These are phyloP conservation scores for Empidonax traillii DNA, from an alignment of 2,113 vertebrate species.

Conservation along the genomic window DNA sequence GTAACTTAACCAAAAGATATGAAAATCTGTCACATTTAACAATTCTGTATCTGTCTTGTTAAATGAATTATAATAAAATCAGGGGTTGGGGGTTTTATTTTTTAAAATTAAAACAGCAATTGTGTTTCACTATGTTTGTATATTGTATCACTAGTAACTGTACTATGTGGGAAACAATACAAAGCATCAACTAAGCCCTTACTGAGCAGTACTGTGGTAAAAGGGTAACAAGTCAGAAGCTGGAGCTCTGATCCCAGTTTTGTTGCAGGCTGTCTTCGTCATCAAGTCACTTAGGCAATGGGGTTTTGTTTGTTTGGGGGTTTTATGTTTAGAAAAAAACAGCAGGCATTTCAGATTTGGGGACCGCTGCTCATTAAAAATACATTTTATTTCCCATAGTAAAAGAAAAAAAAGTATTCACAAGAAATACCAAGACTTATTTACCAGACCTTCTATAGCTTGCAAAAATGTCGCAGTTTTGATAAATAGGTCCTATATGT, in stretches of 20 bases:
- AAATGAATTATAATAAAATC: background rate
- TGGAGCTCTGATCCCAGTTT: background rate
- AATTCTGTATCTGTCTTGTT: background rate
- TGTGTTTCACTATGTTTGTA: background rate
- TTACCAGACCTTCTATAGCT: background rate
- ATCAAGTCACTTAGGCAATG: background rate
- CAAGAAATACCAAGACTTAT: background rate
- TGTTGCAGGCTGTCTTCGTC: background rate
- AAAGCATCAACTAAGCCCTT: background rate
- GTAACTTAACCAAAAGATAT: background rate
- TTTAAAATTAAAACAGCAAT: background rate
- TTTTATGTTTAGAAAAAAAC: background rate
- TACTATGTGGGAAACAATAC: background rate
- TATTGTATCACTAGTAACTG: background rate
- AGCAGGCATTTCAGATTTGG: background rate
- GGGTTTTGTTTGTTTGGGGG: background rate
- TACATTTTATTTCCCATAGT: background rate
- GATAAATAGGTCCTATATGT: background rate
- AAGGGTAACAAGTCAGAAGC: background rate
- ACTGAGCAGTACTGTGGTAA: background rate
- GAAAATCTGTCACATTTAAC: background rate
- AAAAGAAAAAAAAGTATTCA: background rate
- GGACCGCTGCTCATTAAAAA: background rate
- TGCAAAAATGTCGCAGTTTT: background rate
- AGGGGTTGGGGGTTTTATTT: background rate